phyloP scores from a whole-genome alignment of 2,113 vertebrate genomes.

The Dasyurus viverrinus region DNA sequence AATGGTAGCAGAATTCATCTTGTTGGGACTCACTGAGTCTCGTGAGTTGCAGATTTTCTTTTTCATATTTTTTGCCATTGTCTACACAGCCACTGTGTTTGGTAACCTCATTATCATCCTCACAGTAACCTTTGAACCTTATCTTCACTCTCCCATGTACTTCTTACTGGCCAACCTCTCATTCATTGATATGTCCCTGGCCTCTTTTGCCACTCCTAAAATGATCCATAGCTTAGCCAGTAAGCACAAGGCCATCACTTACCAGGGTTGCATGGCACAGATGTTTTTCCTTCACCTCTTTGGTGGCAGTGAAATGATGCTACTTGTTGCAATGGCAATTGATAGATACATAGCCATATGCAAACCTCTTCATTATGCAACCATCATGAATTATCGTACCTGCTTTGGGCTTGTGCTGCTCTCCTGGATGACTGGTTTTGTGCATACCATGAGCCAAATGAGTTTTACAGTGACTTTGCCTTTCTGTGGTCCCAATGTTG shows the following conservation, averaged over 20 bases:
- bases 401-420: constrained; percentile 49
- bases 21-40: constrained; percentile 42
- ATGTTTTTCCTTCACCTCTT: constrained; percentile 73
- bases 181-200: constrained; percentile 66
- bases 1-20: constrained; percentile 48
- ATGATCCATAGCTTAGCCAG: constrained; percentile 53
- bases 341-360: constrained; percentile 72
- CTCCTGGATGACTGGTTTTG: constrained; percentile 63
- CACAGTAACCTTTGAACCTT: constrained; percentile 29
- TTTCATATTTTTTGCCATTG: constrained; percentile 43
- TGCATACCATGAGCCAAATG: constrained; percentile 65
- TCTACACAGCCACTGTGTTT: constrained; percentile 34
- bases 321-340: constrained; percentile 72
- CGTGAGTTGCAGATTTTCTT: constrained; percentile 35
- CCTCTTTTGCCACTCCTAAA: constrained; percentile 60
- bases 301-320: constrained; percentile 66
- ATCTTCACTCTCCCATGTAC: constrained; percentile 67
- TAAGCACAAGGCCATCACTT: constrained; percentile 56
- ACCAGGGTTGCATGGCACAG: constrained; percentile 66
- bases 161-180: constrained; percentile 70
- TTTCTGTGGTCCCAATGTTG: constrained; percentile 71
- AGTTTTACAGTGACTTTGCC: constrained; percentile 57
- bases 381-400: constrained; percentile 47
- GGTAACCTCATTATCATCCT: constrained; percentile 66
- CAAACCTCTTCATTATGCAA: constrained; percentile 65